Evolutionary conservation across 2,113 vertebrate species (phyloP), one percentile per base, ranked within the genome.

Genomic region (Pelmatolapia mariae): DNA sequence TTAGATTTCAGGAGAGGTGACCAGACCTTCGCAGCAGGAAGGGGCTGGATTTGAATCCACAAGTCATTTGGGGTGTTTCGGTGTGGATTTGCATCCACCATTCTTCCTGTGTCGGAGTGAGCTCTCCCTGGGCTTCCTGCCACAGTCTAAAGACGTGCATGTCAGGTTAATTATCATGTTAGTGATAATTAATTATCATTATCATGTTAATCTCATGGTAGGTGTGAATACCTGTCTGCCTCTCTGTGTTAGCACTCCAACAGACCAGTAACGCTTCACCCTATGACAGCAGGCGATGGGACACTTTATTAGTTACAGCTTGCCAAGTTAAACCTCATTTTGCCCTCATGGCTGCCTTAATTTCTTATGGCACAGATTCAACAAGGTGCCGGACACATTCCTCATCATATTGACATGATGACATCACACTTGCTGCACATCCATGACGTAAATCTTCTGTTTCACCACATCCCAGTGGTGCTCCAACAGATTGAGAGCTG

Each of bases 321-420:
- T 38, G 31, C 33, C 33, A 66, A 8, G 10, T 66, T 68, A 22
- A 38, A 68, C 4, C 11, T 8, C 22, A 7, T 13, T 38, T 22
- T 68, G 33, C 2, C 0, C 6, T 66, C 31, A 66, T 38, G 2
- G 61, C 31, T 36, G 61, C 33, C 19, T 66, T 22, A 0, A 22
- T 38, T 66, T 22, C 19, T 36, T 66, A n/a, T 68, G 4, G 19
- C 61, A 68, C 61, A 22, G 33, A 68, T 68, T 38, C 61, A 66
- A n/a, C 1, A 36, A 36, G 31, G 31, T n/a, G 61, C 0, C 10
- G 4, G 31, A 66, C 10, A 36, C 61, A 66, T 66, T 66, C 61
- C 18, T 66, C 31, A 66, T 66, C 6, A 0, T n/a, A 3, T 36
- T 66, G 6, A 8, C 15, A 18, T 61, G 26, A 61, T 31, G 57